phyloP scores from a whole-genome alignment of 1,140 invertebrate genomes.

The Asobara japonica region DNA sequence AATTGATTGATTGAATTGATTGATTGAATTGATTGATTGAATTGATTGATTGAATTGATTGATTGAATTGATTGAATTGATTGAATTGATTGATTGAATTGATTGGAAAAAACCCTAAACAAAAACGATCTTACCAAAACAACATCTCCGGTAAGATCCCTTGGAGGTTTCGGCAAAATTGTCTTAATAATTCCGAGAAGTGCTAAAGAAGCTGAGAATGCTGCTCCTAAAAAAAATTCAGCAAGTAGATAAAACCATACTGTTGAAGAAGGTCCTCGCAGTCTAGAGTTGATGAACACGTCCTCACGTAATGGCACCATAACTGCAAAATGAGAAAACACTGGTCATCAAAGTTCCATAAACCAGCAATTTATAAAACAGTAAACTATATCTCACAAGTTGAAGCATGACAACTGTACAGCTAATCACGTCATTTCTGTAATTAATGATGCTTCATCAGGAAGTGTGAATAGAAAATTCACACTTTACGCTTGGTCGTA shows the following conservation, averaged over 20 bases:
- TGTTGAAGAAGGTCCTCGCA: conserved; percentile 39
- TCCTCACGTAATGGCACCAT: conserved; percentile 51
- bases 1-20: too few species aligned
- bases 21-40: too few species aligned
- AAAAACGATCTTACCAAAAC: conserved; percentile 59
- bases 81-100: too few species aligned
- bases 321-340: neutral
- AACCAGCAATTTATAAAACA: neutral
- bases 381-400: neutral
- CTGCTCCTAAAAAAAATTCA: conserved; percentile 52
- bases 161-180: conserved; percentile 56
- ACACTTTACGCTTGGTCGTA: neutral
- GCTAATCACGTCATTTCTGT: neutral
- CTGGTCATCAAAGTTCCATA: neutral
- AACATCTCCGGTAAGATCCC: conserved; percentile 53
- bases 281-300: conserved; percentile 32
- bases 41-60: too few species aligned
- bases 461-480: neutral
- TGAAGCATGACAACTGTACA: neutral
- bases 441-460: neutral
- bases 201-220: conserved; percentile 45
- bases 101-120: neutral
- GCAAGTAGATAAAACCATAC: conserved; percentile 53
- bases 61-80: too few species aligned
- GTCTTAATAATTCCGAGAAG: conserved; percentile 51